Evolutionary conservation across 2,113 vertebrate genomes (phyloP).

Genomic region (Phaethon lepturus): DNA sequence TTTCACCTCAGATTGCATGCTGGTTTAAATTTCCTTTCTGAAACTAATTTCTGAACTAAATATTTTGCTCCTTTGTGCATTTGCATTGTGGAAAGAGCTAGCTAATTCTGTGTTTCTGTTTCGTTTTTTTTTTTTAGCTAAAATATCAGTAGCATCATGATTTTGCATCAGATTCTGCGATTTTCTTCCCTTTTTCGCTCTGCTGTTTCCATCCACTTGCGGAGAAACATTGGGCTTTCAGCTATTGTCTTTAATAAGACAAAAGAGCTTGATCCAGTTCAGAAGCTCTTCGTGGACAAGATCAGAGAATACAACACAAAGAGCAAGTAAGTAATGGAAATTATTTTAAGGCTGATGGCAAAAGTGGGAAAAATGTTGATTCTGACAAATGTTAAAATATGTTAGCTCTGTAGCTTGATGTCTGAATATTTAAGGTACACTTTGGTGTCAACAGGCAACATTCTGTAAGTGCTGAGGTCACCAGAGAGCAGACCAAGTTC

Average conservation of each 20-base stretch:
- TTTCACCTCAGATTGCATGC: rapidly evolving
- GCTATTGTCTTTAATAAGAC: slow-evolving; percentile 85
- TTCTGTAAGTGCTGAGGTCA: neutral
- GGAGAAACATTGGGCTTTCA: slow-evolving; percentile 91
- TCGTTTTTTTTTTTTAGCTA: neutral
- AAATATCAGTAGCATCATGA: slow-evolving; percentile 77
- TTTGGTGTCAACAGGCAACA: neutral
- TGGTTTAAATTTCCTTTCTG: neutral
- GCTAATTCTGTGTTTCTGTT: neutral
- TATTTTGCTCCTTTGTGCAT: rapidly evolving
- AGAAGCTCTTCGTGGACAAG: slow-evolving; percentile 96
- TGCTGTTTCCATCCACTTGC: slow-evolving; percentile 73
- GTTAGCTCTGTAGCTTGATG: neutral
- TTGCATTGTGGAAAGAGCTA: rapidly evolving
- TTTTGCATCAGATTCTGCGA: slow-evolving; percentile 81
- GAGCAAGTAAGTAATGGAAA: slow-evolving; percentile 85
- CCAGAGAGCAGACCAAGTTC: neutral
- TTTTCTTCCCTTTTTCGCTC: slow-evolving; percentile 83
- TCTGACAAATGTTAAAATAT: neutral
- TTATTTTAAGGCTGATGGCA: neutral
- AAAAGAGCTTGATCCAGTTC: slow-evolving; percentile 90
- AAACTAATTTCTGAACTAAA: no score
- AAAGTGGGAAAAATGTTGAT: neutral
- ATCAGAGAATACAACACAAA: slow-evolving; percentile 91
- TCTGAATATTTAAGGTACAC: neutral